Evolutionary conservation across 2,797 vertebrate genomes (phyloP).

Genomic region (Trachops cirrhosus): DNA sequence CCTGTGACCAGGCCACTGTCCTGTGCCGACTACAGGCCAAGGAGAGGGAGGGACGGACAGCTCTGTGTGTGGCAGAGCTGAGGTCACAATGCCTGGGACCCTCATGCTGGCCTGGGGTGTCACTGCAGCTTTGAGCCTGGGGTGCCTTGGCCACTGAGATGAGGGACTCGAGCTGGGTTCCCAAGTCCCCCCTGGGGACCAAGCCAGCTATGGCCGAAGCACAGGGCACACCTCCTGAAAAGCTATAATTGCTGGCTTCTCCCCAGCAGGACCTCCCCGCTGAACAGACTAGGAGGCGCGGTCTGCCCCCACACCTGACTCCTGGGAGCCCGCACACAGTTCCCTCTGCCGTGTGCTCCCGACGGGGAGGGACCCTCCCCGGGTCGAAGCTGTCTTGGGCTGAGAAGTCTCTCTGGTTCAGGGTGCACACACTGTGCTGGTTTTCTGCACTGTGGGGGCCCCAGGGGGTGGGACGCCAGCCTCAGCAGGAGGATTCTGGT

Average conservation of each 20-base stretch:
- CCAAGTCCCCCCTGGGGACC: background rate
- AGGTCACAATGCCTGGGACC: constrained; percentile 68
- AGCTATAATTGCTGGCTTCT: background rate
- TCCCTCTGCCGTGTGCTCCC: background rate
- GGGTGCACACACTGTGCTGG: accelerated
- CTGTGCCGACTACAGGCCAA: constrained; percentile 5
- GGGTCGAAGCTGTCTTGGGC: background rate
- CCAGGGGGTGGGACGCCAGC: accelerated
- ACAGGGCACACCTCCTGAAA: background rate
- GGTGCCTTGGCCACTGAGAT: background rate
- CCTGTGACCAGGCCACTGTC: constrained; percentile 35
- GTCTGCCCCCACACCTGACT: accelerated
- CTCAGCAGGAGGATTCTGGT: background rate
- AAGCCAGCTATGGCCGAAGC: accelerated
- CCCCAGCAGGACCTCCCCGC: accelerated
- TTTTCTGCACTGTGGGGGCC: background rate
- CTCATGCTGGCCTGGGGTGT: background rate
- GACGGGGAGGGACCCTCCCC: accelerated
- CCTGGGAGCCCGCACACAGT: background rate
- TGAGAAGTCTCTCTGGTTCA: background rate
- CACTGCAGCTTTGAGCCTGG: background rate
- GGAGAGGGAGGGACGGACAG: background rate
- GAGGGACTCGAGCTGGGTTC: background rate
- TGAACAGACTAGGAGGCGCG: background rate
- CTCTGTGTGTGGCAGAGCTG: constrained; percentile 43